Evolutionary conservation across 2,113 vertebrate species (phyloP).

Genomic region (Morone chrysops): DNA sequence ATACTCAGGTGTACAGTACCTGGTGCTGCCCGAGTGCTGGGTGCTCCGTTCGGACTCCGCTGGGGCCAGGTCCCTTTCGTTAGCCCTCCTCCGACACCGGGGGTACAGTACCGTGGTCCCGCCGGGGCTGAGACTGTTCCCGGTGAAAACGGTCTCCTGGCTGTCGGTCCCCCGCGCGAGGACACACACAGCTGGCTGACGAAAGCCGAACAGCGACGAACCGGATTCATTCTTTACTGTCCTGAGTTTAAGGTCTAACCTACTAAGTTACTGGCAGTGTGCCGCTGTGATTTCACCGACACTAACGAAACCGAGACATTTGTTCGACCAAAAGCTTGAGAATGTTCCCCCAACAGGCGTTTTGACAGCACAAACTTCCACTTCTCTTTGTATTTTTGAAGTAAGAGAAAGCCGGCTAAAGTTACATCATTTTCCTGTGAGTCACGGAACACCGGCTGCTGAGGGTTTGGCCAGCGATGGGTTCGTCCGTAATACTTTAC

Average conservation of each 20-base stretch:
- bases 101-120: conserved; percentile 7
- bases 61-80: background rate
- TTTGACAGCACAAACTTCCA: background rate
- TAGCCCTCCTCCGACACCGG: background rate
- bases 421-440: conserved; percentile 48
- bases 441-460: conserved; percentile 10
- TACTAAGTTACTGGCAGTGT: background rate
- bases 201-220: conserved; percentile 66
- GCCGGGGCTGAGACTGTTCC: background rate
- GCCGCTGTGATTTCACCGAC: background rate
- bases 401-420: conserved; percentile 43
- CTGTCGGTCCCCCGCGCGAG: conserved; percentile 5
- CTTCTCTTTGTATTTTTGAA: background rate
- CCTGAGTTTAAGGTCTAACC: too few species aligned
- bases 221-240: conserved; percentile 64
- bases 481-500: background rate
- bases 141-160: background rate
- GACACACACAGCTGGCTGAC: conserved; percentile 60
- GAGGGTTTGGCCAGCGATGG: background rate
- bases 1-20: conserved; percentile 29
- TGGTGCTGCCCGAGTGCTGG: background rate
- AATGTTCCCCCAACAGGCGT: background rate
- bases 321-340: background rate
- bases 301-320: background rate
- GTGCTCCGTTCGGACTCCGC: background rate